A percentile compares a stretch with the other conserved stretches of the same genome.
Evolutionary conservation across 1,140 invertebrate genomes (phyloP).

Genomic region (Pseudomyrmex gracilis): DNA sequence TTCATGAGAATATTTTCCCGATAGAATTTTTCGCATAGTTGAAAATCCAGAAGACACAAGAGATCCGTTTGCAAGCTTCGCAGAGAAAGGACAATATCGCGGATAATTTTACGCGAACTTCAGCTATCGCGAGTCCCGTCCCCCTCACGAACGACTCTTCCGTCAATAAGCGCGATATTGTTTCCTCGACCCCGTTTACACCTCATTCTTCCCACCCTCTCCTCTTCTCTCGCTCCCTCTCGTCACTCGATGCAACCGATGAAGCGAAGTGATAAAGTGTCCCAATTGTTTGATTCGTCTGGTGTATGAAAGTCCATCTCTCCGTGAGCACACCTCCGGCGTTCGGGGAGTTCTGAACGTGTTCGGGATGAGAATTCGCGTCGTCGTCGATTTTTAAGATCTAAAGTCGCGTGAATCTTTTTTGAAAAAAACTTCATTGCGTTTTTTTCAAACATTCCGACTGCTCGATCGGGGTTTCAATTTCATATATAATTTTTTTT

Average conservation of each 20-base stretch:
- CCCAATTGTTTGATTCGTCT: conserved; percentile 53
- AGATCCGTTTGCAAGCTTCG: neutral
- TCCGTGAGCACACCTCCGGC: neutral
- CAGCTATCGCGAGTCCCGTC: conserved; percentile 33
- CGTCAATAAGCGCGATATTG: conserved; percentile 69
- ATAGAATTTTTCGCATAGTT: neutral
- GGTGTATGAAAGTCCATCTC: conserved; percentile 16
- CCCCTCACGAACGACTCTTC: conserved; percentile 14
- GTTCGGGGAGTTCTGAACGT: conserved; percentile 38
- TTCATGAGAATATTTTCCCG: neutral
- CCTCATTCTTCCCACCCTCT: conserved; percentile 24
- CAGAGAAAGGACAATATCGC: neutral
- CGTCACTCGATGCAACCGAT: conserved; percentile 19
- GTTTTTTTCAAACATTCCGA: neutral
- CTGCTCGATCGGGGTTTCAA: no score
- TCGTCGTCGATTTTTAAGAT: neutral
- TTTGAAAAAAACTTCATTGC: neutral
- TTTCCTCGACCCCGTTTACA: conserved; percentile 66
- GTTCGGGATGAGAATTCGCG: conserved; percentile 53
- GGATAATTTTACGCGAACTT: conserved; percentile 57
- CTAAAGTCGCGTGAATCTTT: conserved; percentile 6
- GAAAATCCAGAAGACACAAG: neutral
- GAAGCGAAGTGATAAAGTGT: conserved; percentile 68
- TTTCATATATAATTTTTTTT: no score
- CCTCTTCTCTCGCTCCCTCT: neutral